Evolutionary conservation across 2,888 invertebrate genomes (phyloP).

Genomic region (Ligdia adustata): DNA sequence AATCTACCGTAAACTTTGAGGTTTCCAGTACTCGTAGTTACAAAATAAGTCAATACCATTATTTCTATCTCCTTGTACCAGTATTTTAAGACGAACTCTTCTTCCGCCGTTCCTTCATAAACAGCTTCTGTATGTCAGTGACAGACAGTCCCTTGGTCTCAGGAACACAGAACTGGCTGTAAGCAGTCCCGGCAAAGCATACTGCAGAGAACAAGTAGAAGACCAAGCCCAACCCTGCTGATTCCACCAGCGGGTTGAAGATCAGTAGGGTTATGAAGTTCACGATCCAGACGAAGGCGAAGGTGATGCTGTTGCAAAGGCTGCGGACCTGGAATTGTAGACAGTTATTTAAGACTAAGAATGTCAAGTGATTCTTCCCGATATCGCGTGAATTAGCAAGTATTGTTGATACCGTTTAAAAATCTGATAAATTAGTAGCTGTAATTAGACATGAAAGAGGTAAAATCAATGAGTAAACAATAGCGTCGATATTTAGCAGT

Average conservation of each 20-base stretch:
- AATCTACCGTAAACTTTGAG: too few species aligned
- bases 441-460: too few species aligned
- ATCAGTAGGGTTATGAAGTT: constrained; percentile 62
- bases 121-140: constrained; percentile 58
- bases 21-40: too few species aligned
- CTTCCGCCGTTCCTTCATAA: constrained; percentile 43
- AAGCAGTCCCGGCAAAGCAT: constrained; percentile 56
- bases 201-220: constrained; percentile 65
- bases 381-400: too few species aligned
- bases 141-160: constrained; percentile 70
- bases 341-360: too few species aligned
- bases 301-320: constrained; percentile 55
- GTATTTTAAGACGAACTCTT: constrained; percentile 16
- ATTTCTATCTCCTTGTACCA: too few species aligned
- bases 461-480: too few species aligned
- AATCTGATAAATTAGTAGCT: too few species aligned
- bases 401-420: too few species aligned
- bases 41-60: too few species aligned
- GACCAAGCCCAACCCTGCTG: constrained; percentile 59
- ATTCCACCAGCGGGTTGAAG: constrained; percentile 58
- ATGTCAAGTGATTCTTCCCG: too few species aligned
- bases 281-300: constrained; percentile 54
- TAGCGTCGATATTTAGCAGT: too few species aligned
- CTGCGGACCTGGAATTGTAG: constrained; percentile 53
- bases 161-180: constrained; percentile 59